Evolutionary conservation across 1,140 invertebrate genomes (phyloP), one percentile per base, ranked within the genome.

Genomic region (Delia radicum): DNA sequence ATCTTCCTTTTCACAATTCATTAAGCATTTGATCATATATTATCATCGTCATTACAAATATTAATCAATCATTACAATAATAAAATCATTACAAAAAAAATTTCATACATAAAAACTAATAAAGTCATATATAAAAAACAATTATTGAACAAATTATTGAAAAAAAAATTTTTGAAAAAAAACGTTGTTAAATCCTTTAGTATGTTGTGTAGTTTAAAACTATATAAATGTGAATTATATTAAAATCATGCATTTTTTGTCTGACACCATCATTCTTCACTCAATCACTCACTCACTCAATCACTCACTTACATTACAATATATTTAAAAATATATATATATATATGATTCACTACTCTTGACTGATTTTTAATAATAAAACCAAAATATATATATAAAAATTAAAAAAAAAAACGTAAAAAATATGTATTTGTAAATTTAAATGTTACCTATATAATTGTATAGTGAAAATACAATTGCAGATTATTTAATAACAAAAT

Each of bases 371-470:
- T 69, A 69, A 69, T 29, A 31, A 21, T 21, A 65, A 10, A 65
- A 65, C 27, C 15, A 69, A 69, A 33, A 65, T 28, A 65, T 42
- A 42, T 42, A 65, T 26, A 65, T 28, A 29, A 28, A 65, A 63
- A 28, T 28, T 28, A 65, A 37, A 69, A 37, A n/a, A 69, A 69
- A 65, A 24, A 69, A 18, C 29, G 10, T 8, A 37, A 69, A 21
- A 69, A 69, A 48, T 21, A 69, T 21, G 29, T 69, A 33, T 69
- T 33, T 69, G 65, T 75, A 80, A 46, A 79, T 29, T 31, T 76
- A 79, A 65, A 76, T 81, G 78, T 78, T 61, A 75, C 72, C 74
- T 75, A 31, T 75, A 78, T 71, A 80, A 74, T 78, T 75, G 65
- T 69, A 69, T 69, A 21, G 63, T 69, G 18, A 69, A 33, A 31